Percentiles rank a stretch among this genome's conserved stretches.
These are phyloP conservation scores for Lasioglossum figueresi DNA, from an alignment of 2,888 invertebrate species.

Conservation along the genomic window DNA sequence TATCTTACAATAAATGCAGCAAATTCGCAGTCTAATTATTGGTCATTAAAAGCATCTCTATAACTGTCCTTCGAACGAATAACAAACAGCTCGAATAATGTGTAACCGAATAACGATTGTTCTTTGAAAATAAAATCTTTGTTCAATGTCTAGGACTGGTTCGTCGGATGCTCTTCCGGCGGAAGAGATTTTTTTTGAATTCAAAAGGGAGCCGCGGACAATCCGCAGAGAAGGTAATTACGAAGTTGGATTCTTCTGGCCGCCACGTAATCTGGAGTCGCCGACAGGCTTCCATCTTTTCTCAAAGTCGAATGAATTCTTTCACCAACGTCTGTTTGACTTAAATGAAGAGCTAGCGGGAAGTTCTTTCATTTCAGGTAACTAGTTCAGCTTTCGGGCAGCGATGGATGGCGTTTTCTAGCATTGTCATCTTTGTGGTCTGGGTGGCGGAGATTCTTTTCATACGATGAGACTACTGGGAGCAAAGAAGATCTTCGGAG, in stretches of 20 bases:
- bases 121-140: neutral
- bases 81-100: too few species aligned
- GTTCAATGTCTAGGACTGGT: neutral
- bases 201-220: neutral
- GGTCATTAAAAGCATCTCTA: too few species aligned
- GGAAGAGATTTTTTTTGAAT: neutral
- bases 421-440: neutral
- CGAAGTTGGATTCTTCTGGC: constrained; percentile 1
- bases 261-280: neutral
- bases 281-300: neutral
- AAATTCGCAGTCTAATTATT: too few species aligned
- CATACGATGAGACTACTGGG: neutral
- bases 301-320: neutral
- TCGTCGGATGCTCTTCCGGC: too few species aligned
- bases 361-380: constrained; percentile 8
- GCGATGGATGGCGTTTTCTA: neutral
- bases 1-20: too few species aligned
- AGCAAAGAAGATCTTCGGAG: neutral
- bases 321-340: neutral
- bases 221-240: neutral
- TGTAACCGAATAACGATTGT: neutral
- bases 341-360: neutral
- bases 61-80: too few species aligned
- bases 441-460: neutral
- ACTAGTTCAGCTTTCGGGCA: neutral